Percentiles rank a stretch among this genome's conserved stretches.
Evolutionary conservation across 2,113 vertebrate species (phyloP).

Genomic region (Solenodon paradoxus): DNA sequence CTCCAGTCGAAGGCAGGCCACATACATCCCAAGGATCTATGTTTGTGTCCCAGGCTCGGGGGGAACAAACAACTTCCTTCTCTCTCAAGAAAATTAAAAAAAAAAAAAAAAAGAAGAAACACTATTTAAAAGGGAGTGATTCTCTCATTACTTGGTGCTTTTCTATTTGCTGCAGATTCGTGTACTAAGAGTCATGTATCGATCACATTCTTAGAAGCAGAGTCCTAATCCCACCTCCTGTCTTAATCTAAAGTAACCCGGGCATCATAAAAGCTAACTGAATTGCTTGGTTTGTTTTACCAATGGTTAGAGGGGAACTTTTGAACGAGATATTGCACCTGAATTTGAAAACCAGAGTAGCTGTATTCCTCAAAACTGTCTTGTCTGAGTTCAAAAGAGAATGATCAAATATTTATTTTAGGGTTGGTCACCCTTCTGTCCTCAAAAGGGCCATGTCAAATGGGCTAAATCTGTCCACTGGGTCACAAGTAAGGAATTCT

Average conservation of each 20-base stretch:
- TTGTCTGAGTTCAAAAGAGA: background rate
- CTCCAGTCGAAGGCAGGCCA: too few relatives aligned
- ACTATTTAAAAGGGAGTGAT: background rate
- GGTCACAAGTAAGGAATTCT: background rate
- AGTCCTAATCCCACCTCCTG: background rate
- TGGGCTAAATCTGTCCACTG: background rate
- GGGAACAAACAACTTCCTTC: too few relatives aligned
- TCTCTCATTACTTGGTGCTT: background rate
- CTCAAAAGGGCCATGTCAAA: background rate
- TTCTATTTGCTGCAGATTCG: background rate
- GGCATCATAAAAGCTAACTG: background rate
- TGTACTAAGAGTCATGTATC: background rate
- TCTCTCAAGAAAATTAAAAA: too few relatives aligned
- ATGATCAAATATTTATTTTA: background rate
- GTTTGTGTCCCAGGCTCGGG: too few relatives aligned
- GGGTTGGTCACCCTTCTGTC: constrained; percentile 21
- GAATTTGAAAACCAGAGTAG: background rate
- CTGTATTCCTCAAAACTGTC: background rate
- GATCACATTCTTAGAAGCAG: background rate
- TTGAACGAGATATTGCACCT: background rate
- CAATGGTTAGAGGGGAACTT: background rate
- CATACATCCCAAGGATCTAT: too few relatives aligned
- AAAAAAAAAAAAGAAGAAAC: too few relatives aligned
- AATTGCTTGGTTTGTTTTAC: background rate
- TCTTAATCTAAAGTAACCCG: background rate